A percentile compares a stretch with the other conserved stretches of the same genome.
phyloP scores from a whole-genome alignment of 2,113 vertebrate genomes.

The Promerops cafer region DNA sequence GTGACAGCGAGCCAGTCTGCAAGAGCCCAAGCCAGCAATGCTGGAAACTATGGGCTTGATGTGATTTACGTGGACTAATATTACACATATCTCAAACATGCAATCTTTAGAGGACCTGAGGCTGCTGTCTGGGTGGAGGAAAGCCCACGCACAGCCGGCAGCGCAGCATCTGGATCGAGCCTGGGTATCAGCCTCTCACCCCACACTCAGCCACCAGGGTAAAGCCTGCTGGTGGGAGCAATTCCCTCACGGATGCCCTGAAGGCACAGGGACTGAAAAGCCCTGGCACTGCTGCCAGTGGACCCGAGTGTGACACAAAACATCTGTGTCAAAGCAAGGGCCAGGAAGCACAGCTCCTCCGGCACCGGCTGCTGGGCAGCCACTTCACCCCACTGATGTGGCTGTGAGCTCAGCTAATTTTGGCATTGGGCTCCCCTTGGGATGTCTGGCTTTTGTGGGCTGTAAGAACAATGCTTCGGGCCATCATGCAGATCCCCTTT shows the following conservation, averaged over 20 bases:
- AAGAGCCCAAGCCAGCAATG: slow-evolving; percentile 6
- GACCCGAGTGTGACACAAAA: not conserved
- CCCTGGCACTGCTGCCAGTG: not conserved
- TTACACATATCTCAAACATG: slow-evolving; percentile 37
- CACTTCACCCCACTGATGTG: not conserved
- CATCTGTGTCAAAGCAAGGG: not conserved
- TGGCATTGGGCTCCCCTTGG: not conserved
- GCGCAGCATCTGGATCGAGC: not conserved
- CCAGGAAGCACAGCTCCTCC: not conserved
- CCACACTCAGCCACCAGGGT: not conserved
- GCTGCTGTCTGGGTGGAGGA: not conserved
- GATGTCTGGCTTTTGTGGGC: not conserved
- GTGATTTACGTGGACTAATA: slow-evolving; percentile 11
- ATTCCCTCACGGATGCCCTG: not conserved
- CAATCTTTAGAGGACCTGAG: slow-evolving; percentile 20
- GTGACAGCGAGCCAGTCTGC: not conserved
- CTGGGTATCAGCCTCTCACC: not conserved
- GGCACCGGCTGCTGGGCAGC: fast-evolving
- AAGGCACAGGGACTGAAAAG: not conserved
- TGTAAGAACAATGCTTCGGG: not conserved
- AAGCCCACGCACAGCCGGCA: not conserved
- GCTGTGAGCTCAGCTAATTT: not conserved
- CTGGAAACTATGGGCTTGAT: slow-evolving; percentile 8
- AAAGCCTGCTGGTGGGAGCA: not conserved
- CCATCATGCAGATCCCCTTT: not conserved